These are phyloP conservation scores for Pandion haliaetus DNA, from an alignment of 2,113 vertebrate species.

Conservation along the genomic window DNA sequence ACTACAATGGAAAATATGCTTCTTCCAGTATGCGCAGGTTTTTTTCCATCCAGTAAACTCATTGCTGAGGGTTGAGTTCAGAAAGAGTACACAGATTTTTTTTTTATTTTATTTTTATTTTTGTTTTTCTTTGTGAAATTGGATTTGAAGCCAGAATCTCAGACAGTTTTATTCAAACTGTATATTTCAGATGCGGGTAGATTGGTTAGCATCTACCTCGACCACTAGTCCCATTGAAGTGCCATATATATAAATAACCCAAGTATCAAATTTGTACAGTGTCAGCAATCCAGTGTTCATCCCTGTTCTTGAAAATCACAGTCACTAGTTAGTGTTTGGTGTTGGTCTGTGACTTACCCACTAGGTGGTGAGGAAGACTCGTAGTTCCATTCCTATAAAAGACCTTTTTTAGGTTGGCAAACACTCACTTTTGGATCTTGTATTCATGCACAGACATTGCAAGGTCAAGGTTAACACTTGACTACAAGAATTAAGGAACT, in stretches of 20 bases:
- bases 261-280: too few species aligned
- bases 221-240: not conserved
- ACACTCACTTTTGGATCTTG: not conserved
- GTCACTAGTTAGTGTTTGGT: not conserved
- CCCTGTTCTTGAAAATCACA: not conserved
- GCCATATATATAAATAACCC: too few species aligned
- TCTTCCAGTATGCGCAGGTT: not conserved
- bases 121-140: not conserved
- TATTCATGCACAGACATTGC: not conserved
- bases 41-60: not conserved
- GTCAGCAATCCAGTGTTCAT: not conserved
- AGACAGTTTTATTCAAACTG: not conserved
- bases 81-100: rapidly evolving
- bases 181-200: not conserved
- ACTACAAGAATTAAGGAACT: not conserved
- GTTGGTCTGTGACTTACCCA: not conserved
- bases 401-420: not conserved
- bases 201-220: not conserved
- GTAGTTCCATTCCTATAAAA: rapidly evolving
- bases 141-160: not conserved
- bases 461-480: not conserved
- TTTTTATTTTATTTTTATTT: too few species aligned
- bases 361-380: not conserved
- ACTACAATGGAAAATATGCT: not conserved
- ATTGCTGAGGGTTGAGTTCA: not conserved